Conservation (phyloP, 2,888 invertebrate genomes). For the Tubulanus polymorphus region DNA sequence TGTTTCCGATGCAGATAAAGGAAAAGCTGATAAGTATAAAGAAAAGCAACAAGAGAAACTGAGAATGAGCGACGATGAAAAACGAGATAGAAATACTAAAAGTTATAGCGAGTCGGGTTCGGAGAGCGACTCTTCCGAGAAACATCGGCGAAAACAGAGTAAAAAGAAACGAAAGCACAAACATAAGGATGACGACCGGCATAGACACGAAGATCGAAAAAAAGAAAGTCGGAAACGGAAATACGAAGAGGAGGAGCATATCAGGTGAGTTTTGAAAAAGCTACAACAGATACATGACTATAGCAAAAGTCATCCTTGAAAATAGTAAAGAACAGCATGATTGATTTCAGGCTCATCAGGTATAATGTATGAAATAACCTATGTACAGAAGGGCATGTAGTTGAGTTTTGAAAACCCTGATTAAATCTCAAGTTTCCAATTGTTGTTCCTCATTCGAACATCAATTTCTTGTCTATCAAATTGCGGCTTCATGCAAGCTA, state of each 20-base stretch:
- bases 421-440: no score
- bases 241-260: not conserved
- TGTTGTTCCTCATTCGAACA: no score
- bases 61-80: constrained; percentile 6
- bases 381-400: no score
- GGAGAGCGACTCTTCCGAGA: not conserved
- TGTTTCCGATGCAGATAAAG: constrained; percentile 37
- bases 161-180: constrained; percentile 4
- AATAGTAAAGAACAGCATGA: no score
- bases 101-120: not conserved
- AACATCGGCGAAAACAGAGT: not conserved
- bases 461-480: no score
- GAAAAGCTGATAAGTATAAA: constrained; percentile 29
- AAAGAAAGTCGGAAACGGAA: not conserved
- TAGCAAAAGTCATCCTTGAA: no score
- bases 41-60: constrained; percentile 11
- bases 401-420: no score
- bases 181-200: constrained; percentile 20
- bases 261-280: not conserved
- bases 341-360: no score
- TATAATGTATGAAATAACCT: no score
- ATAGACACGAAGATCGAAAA: constrained; percentile 8
- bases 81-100: not conserved
- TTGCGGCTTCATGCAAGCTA: no score
- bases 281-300: no score